Base-by-base conservation (phyloP, 2,888 invertebrate species). In the Galerucella pusilla region DNA sequence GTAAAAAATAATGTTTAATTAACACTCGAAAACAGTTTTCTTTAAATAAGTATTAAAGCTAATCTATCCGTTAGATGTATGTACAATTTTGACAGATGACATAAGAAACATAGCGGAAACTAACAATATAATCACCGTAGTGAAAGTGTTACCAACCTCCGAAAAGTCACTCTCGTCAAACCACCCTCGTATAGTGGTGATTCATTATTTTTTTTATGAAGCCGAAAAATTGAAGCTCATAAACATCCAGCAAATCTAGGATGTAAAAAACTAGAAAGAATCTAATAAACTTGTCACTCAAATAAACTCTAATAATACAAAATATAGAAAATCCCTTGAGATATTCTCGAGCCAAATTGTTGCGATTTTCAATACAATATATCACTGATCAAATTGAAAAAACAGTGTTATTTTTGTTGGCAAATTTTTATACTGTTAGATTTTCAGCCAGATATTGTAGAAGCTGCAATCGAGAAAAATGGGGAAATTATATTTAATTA, bases 281-380 rank as follows among this genome's bases (percentile, higher is more conserved):
- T 70, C 46, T 46, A 35, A 70, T 70, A 70, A 70, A 61, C 10
- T 70, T 70, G 70, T 63, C 70, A 70, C 45, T 71, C 59, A 54
- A 71, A 71, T 63, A 63, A 71, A 64, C 42, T 71, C 70, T 71
- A 64, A 71, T 71, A 42, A 64, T 57, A 65, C 61, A 71, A 57
- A 65, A 71, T 71, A 54, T 64, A 57, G 42, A 65, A 71, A 65
- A 57, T 65, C 65, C 65, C 57, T 25, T 68, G 25, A 57, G 59
- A 68, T 68, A 68, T 68, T 68, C 42, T 57, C 28, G 28, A 68
- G 68, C 42, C 57, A 68, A 68, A 68, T 59, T 68, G 59, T 68
- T 68, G 45, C 68, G 68, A 68, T 68, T 68, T 20, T 68, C 45
- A 57, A 42, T 68, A 16, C 20, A 35, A 59, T 57, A 68, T 68